Base-by-base conservation (phyloP, 1,140 invertebrate species). In the Macrotrachela quadricornifera region DNA sequence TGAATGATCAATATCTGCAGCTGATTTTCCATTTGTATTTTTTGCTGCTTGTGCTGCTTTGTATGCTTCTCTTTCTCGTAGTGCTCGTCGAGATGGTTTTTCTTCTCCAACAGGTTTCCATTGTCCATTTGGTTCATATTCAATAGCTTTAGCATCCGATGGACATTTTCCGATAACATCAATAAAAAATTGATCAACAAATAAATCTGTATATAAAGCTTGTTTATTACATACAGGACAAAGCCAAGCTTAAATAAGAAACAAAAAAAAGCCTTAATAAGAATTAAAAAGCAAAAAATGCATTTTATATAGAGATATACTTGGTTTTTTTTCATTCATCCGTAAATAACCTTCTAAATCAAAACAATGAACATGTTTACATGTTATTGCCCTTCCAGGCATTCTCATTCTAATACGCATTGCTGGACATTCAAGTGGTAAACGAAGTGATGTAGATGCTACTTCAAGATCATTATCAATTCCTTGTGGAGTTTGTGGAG, bases 251-350 rank as follows among this genome's bases (percentile, higher is more conserved):
- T 4, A 30, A 30, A 30, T 2, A 2, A 8, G 21, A n/a, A n/a
- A 30, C 21, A 8, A 30, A 30, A 30, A 30, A 30, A 30, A 30
- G 3, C 21, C n/a, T n/a, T n/a, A n/a, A n/a, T n/a, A n/a, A 30
- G 21, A 30, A 30, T 4, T 2, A 30, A 30, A 30, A 30, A 4
- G 8, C 2, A 30, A 4, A 30, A 30, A 30, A 30, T 30, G 8
- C 2, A 8, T 30, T 30, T 4, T 4, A 30, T 30, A 30, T n/a
- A n/a, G n/a, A n/a, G n/a, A 30, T 30, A 30, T 30, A 30, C 21
- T 92, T 17, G 91, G 87, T 65, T 92, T 95, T 41, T 85, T 78
- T 68, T 97, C 92, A 67, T 96, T 96, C 91, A 97, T 96, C 77
- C 87, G 83, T 52, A 97, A 73, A 71, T 83, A 96, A 39, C 90